Evolutionary conservation across 2,888 invertebrate genomes (phyloP).

Genomic region (Aphrophora alni): DNA sequence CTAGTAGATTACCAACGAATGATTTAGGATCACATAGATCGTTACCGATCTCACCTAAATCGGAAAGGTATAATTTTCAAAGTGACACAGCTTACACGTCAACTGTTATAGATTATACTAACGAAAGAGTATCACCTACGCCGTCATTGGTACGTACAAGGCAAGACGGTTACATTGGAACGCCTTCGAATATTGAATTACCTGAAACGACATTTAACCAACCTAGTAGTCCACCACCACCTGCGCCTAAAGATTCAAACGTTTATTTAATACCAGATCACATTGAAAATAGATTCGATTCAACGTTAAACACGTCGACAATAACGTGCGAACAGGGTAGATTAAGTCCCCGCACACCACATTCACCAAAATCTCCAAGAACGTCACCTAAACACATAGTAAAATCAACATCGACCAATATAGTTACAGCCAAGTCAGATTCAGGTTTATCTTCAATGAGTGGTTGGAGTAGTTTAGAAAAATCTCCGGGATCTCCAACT

Average conservation of each 20-base stretch:
- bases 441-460: constrained; percentile 88
- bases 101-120: constrained; percentile 51
- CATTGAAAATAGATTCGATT: constrained; percentile 53
- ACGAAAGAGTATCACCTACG: constrained; percentile 67
- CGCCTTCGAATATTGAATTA: constrained; percentile 22
- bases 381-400: constrained; percentile 73
- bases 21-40: constrained; percentile 35
- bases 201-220: constrained; percentile 50
- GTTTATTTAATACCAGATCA: constrained; percentile 51
- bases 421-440: constrained; percentile 80
- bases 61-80: constrained; percentile 50
- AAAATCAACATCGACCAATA: constrained; percentile 65
- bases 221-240: constrained; percentile 78
- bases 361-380: constrained; percentile 75
- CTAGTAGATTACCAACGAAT: constrained; percentile 19
- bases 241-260: constrained; percentile 71
- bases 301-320: neutral
- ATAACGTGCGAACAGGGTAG: constrained; percentile 58
- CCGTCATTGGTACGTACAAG: constrained; percentile 67
- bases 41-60: constrained; percentile 39
- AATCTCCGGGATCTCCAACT: constrained; percentile 83
- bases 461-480: constrained; percentile 84
- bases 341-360: constrained; percentile 67
- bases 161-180: constrained; percentile 64
- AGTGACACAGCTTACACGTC: constrained; percentile 56